Percentiles rank a stretch among this genome's conserved stretches.
phyloP scores from a whole-genome alignment of 2,797 vertebrate species.

The Sternarchorhynchus goeldii region DNA sequence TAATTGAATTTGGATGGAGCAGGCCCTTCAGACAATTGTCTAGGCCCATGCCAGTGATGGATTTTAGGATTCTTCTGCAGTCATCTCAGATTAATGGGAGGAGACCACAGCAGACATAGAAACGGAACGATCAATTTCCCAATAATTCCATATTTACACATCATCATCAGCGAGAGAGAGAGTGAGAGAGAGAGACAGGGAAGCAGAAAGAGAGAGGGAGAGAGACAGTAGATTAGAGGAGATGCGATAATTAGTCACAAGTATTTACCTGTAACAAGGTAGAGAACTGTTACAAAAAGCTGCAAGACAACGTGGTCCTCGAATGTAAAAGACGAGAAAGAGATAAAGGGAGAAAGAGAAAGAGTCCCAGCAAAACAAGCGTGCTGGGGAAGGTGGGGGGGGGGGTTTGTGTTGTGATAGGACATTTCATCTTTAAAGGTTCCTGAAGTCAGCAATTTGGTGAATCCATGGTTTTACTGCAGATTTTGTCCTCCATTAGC shows the following conservation, averaged over 20 bases:
- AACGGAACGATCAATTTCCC: conserved; percentile 70
- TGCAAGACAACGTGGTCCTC: neutral
- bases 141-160: conserved; percentile 77
- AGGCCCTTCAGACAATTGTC: conserved; percentile 78
- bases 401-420: neutral
- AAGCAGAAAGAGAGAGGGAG: conserved; percentile 25
- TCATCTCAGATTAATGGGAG: conserved; percentile 76
- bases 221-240: conserved; percentile 21
- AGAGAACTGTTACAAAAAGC: conserved; percentile 17
- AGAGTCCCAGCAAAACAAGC: neutral
- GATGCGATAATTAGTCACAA: conserved; percentile 33
- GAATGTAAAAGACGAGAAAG: neutral
- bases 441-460: conserved; percentile 49
- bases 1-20: conserved; percentile 81
- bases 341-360: too few species aligned
- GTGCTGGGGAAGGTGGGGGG: too few species aligned
- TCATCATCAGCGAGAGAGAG: conserved; percentile 57
- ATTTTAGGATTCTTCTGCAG: conserved; percentile 72
- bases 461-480: conserved; percentile 35
- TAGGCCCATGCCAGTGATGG: conserved; percentile 74
- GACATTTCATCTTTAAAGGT: conserved; percentile 38
- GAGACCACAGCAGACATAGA: conserved; percentile 67
- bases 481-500: conserved; percentile 51
- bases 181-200: conserved; percentile 21
- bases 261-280: conserved; percentile 40